Base-by-base conservation (phyloP, 2,113 vertebrate genomes). In the Syngnathus scovelli region DNA sequence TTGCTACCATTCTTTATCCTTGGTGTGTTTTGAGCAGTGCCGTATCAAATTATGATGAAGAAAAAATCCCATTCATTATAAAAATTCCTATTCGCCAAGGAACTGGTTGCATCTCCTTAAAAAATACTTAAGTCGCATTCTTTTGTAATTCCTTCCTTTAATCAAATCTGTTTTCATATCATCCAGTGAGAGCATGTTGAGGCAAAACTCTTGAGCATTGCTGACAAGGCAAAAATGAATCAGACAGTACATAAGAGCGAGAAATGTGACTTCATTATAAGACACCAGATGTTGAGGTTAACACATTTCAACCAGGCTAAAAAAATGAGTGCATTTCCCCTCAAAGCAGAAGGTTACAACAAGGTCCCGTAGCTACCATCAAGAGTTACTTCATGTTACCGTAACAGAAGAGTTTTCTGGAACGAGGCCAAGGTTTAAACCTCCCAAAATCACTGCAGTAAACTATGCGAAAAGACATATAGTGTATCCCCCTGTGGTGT, bases 341-440 rank as follows among this genome's bases (percentile, higher is more conserved):
- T 61, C 56, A 54, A 61, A 67, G 43, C 49, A 59, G 37, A 49
- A 27, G 15, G 56, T 23, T 36, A 6, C 21, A 55, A 2, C 3
- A 13, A 48, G 15, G 12, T 55, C 10, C 48, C 46, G 44, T 16
- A 58, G 61, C 62, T 66, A 39, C 15, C 16, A 13, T 39, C 1
- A 7, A 68, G 60, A 15, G 13, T 23, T 59, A 59, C 33, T 10
- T 49, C 64, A 43, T n/a, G 7, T 46, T 46, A 33, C 64, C 66
- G 67, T 44, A 55, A 21, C 48, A 12, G 13, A 9, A 68, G 60
- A 15, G 6, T 23, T 59, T 59, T 58, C 23, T 65, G 72, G 78
- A 83, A 79, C 75, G 69, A 75, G 80, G 78, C 71, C 36, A 15
- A 19, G 71, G 78, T 51, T 27, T 11, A 55, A 67, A 12, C 27